Evolutionary conservation across 2,797 vertebrate genomes (phyloP).

Genomic region (Mormyrus hasselquistii): DNA sequence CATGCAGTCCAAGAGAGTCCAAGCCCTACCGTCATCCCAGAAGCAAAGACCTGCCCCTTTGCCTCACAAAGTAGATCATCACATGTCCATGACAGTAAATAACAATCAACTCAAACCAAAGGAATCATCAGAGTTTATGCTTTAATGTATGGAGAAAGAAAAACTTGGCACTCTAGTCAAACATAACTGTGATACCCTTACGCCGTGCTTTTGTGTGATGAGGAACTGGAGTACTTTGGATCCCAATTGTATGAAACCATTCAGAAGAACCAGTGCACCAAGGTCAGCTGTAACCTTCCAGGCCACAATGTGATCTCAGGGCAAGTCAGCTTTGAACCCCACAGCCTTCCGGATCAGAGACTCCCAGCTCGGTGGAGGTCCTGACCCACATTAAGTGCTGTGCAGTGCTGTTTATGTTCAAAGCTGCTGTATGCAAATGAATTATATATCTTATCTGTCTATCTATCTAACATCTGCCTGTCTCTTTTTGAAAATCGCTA

Average conservation of each 20-base stretch:
- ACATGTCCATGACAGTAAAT: neutral
- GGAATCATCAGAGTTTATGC: neutral
- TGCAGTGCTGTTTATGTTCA: neutral
- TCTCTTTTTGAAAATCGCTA: conserved; percentile 10
- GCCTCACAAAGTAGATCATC: neutral
- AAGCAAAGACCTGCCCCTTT: neutral
- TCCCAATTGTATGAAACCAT: neutral
- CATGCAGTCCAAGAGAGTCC: neutral
- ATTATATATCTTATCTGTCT: neutral
- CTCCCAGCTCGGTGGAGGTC: neutral
- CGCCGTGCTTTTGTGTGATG: neutral
- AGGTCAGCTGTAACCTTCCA: neutral
- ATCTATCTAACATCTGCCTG: neutral
- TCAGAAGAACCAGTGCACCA: neutral
- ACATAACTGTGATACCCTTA: neutral
- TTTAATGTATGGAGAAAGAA: neutral
- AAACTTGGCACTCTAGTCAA: neutral
- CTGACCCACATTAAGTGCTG: neutral
- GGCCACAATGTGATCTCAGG: neutral
- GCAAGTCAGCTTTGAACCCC: neutral
- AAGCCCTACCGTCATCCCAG: neutral
- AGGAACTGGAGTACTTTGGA: neutral
- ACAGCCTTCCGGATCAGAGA: neutral
- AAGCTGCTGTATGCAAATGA: neutral
- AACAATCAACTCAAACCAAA: neutral